phyloP scores from a whole-genome alignment of 2,888 invertebrate species.

The Pecten maximus region DNA sequence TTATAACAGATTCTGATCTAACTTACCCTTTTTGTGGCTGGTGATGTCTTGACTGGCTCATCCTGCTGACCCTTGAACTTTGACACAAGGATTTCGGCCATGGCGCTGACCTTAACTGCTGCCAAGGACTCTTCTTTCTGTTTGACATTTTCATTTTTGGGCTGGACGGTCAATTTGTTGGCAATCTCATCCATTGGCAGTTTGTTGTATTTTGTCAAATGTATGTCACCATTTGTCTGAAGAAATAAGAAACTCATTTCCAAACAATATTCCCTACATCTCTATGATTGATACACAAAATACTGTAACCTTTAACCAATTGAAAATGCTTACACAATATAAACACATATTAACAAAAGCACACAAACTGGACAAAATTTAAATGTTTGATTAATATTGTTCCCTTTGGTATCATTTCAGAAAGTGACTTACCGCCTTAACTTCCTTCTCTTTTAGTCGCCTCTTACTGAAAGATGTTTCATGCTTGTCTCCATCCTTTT shows the following conservation, averaged over 20 bases:
- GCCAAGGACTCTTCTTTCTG: constrained; percentile 65
- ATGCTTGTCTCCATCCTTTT: constrained; percentile 39
- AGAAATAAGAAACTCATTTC: neutral
- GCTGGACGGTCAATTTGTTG: constrained; percentile 65
- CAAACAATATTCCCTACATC: neutral
- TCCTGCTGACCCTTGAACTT: constrained; percentile 73
- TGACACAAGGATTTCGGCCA: constrained; percentile 76
- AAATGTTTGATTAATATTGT: no score
- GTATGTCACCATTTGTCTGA: constrained; percentile 65
- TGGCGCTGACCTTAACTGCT: constrained; percentile 76
- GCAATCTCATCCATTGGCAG: constrained; percentile 78
- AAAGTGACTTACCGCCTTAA: neutral
- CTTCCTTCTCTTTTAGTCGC: constrained; percentile 34
- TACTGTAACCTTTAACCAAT: no score
- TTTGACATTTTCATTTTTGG: constrained; percentile 56
- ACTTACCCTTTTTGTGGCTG: constrained; percentile 67
- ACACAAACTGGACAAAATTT: no score
- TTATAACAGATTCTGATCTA: neutral
- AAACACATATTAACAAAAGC: no score
- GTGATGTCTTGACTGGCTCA: constrained; percentile 64
- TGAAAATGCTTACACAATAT: no score
- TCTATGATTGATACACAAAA: neutral
- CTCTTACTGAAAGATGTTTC: constrained; percentile 38
- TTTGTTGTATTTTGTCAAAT: constrained; percentile 71
- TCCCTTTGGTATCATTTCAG: no score